phyloP scores from a whole-genome alignment of 2,797 vertebrate genomes.

The Lepilemur ruficaudatus region DNA sequence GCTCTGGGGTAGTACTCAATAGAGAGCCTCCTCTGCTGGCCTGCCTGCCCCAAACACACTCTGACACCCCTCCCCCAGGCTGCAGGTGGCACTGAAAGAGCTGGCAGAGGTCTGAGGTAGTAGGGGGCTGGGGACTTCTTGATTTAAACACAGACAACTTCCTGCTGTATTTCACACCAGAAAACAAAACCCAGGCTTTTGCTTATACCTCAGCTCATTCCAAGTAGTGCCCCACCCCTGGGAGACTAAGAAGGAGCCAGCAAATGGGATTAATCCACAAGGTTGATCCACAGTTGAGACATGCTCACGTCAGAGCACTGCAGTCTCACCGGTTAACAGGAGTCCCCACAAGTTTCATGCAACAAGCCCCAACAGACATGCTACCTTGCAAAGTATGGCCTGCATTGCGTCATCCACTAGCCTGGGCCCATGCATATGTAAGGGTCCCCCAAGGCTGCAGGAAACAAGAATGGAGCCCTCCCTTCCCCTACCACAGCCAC shows the following conservation, averaged over 20 bases:
- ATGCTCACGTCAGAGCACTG: slow-evolving; percentile 76
- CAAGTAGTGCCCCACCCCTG: slow-evolving; percentile 63
- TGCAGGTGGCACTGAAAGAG: not conserved
- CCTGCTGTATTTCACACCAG: not conserved
- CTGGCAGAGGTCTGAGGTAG: not conserved
- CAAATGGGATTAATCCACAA: slow-evolving; percentile 91
- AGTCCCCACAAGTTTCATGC: slow-evolving; percentile 86
- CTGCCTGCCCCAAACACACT: not conserved
- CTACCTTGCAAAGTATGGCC: slow-evolving; percentile 83
- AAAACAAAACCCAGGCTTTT: slow-evolving; percentile 40
- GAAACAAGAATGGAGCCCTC: not conserved
- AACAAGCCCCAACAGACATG: slow-evolving; percentile 86
- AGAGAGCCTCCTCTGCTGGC: not conserved
- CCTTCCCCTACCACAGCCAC: slow-evolving; percentile 32
- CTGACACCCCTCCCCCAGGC: not conserved
- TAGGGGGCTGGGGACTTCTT: not conserved
- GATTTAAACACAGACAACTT: not conserved
- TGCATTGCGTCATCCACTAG: slow-evolving; percentile 91
- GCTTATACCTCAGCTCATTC: slow-evolving; percentile 46
- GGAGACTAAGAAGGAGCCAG: slow-evolving; percentile 84
- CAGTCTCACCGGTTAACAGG: slow-evolving; percentile 82
- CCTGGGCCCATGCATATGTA: slow-evolving; percentile 83
- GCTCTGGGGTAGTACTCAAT: not conserved
- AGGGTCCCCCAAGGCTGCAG: slow-evolving; percentile 72
- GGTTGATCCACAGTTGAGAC: slow-evolving; percentile 85